These are phyloP conservation scores for Caloenas nicobarica DNA, from an alignment of 2,113 vertebrate species.

Conservation along the genomic window DNA sequence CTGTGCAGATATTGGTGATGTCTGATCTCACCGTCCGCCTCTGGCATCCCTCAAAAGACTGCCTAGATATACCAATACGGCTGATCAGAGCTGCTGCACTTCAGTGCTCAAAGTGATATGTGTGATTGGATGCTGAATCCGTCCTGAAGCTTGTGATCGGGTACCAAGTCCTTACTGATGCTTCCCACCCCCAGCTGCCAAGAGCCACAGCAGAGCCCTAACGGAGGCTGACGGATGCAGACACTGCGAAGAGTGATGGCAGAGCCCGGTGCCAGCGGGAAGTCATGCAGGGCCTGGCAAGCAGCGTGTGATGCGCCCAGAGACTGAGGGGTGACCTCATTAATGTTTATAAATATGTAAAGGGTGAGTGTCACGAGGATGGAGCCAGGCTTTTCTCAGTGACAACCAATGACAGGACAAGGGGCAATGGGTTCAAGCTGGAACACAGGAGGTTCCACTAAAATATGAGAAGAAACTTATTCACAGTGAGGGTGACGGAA, in stretches of 20 bases:
- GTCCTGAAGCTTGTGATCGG: fast-evolving
- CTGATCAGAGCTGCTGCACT: neutral
- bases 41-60: neutral
- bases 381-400: too few species aligned
- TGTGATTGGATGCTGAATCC: neutral
- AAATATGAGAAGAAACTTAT: too few species aligned
- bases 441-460: too few species aligned
- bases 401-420: too few species aligned
- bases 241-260: fast-evolving
- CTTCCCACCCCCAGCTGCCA: neutral
- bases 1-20: neutral
- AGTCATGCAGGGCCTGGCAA: neutral
- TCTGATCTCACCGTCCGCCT: neutral
- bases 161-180: neutral
- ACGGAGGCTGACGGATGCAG: neutral
- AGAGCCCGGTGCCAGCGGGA: fast-evolving
- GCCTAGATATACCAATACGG: neutral
- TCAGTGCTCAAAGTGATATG: neutral
- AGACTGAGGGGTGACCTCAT: too few species aligned
- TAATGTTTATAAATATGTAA: too few species aligned
- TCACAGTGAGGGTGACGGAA: too few species aligned
- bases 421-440: too few species aligned
- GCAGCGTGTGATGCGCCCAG: neutral
- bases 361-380: too few species aligned
- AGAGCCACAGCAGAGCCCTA: neutral